These are phyloP conservation scores for Upupa epops DNA, from an alignment of 2,113 vertebrate genomes.

Conservation along the genomic window DNA sequence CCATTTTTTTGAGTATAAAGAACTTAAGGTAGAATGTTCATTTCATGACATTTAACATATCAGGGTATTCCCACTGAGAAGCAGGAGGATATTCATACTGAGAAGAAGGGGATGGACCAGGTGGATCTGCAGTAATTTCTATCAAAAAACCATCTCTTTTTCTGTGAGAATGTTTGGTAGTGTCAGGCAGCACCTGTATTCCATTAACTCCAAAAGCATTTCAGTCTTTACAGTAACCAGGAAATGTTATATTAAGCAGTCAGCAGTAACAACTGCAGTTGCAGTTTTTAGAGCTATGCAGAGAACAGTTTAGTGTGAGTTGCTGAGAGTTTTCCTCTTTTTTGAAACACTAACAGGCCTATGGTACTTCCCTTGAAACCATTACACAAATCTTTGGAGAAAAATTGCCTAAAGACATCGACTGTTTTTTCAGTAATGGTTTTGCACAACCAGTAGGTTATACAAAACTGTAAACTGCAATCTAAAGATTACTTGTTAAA, in stretches of 20 bases:
- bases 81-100: conserved; percentile 66
- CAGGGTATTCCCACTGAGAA: conserved; percentile 53
- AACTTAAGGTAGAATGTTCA: conserved; percentile 28
- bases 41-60: conserved; percentile 50
- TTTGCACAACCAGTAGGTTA: neutral
- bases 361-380: neutral
- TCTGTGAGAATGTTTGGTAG: conserved; percentile 81
- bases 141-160: conserved; percentile 65
- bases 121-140: conserved; percentile 6
- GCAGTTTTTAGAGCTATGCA: conserved; percentile 34
- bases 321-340: neutral
- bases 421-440: neutral
- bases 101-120: conserved; percentile 52
- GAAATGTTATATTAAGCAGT: conserved; percentile 73
- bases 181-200: conserved; percentile 79
- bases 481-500: neutral
- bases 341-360: neutral
- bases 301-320: conserved; percentile 18
- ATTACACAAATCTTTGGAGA: neutral
- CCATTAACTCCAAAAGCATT: conserved; percentile 80
- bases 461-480: neutral
- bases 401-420: neutral
- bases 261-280: conserved; percentile 50
- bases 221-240: conserved; percentile 76
- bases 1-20: conserved; percentile 7